Conservation (phyloP, 2,888 invertebrate species). For the Lasioglossum morio region DNA sequence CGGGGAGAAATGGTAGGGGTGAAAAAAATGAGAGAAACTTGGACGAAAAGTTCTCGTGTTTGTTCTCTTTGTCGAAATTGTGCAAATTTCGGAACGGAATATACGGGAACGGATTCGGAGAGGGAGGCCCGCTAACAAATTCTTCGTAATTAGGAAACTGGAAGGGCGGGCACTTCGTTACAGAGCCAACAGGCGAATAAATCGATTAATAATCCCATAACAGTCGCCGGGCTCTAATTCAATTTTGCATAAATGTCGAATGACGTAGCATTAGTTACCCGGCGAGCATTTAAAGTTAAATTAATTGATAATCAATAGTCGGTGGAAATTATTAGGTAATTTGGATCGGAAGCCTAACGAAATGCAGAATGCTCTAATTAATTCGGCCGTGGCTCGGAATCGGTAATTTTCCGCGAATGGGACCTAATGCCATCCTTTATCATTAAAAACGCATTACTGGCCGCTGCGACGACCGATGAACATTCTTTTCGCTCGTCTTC, state of each 20-base stretch:
- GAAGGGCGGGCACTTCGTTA: constrained; percentile 34
- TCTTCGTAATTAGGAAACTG: constrained; percentile 14
- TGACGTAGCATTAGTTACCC: constrained; percentile 54
- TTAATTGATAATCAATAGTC: constrained; percentile 59
- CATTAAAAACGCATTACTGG: constrained; percentile 22
- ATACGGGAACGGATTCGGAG: too few relatives aligned
- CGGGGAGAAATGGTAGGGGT: background rate
- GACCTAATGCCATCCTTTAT: constrained; percentile 23
- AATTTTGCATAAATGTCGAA: constrained; percentile 59
- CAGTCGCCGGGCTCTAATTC: constrained; percentile 50
- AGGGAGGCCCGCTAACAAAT: background rate
- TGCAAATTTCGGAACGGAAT: background rate
- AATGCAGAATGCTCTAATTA: constrained; percentile 41
- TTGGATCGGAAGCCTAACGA: constrained; percentile 42
- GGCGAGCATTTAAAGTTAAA: constrained; percentile 52
- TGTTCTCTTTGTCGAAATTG: background rate
- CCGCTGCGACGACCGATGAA: background rate
- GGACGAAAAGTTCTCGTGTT: background rate
- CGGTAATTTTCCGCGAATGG: constrained; percentile 25
- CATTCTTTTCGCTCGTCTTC: background rate
- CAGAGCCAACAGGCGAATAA: constrained; percentile 37
- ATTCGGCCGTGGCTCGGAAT: constrained; percentile 35
- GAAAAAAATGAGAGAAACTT: background rate
- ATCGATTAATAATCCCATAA: constrained; percentile 57
- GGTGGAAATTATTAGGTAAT: constrained; percentile 56